Evolutionary conservation across 1,140 invertebrate genomes (phyloP).

Genomic region (Sipha flava): DNA sequence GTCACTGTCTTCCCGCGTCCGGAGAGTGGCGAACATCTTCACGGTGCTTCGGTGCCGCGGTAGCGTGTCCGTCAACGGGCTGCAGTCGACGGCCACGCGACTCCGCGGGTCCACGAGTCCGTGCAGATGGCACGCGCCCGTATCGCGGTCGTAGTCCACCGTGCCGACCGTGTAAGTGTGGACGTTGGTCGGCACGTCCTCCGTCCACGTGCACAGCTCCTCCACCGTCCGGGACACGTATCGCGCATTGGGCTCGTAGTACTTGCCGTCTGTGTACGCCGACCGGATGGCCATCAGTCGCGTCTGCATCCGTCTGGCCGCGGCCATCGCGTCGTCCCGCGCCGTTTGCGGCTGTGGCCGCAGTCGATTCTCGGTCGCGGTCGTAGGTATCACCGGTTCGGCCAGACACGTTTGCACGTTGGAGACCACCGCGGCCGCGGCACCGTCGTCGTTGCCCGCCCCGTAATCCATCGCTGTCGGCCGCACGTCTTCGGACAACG

Average conservation of each 20-base stretch:
- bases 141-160: background rate
- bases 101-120: background rate
- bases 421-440: background rate
- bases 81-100: background rate
- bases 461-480: background rate
- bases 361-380: no score
- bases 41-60: background rate
- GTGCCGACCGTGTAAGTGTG: background rate
- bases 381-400: background rate
- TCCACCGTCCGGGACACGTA: conserved; percentile 18
- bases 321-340: background rate
- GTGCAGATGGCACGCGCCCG: background rate
- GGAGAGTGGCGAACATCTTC: background rate
- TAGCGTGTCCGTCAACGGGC: background rate
- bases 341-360: background rate
- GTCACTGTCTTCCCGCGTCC: background rate
- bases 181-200: background rate
- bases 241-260: background rate
- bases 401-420: background rate
- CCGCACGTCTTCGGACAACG: background rate
- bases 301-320: background rate
- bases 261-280: background rate
- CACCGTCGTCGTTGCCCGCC: background rate
- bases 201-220: background rate
- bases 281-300: background rate